Conservation (phyloP, 2,797 vertebrate species). For the Sebastes iracundus region DNA sequence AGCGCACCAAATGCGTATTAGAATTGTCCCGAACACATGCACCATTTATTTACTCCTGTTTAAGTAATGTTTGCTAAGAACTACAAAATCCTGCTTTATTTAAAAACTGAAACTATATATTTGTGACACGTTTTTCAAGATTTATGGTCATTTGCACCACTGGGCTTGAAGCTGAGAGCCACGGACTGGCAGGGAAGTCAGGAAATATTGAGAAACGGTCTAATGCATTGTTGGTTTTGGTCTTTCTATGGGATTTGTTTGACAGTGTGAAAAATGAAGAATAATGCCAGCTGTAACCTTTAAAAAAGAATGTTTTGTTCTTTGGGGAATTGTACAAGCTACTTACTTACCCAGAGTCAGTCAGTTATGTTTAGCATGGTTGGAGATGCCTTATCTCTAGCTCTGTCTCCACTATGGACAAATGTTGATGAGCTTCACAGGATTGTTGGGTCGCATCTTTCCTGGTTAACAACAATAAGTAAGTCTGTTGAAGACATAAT, state of each 20-base stretch:
- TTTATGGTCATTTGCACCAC: neutral
- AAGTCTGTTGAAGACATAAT: conserved; percentile 29
- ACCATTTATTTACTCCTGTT: neutral
- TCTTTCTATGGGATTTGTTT: neutral
- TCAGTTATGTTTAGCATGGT: neutral
- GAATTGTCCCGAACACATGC: neutral
- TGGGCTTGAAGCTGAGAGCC: neutral
- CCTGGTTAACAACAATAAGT: conserved; percentile 17
- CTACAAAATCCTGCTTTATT: neutral
- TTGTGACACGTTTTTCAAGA: neutral
- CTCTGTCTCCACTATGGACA: conserved; percentile 9
- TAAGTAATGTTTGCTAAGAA: neutral
- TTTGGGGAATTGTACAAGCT: neutral
- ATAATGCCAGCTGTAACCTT: neutral
- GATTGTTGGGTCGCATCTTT: conserved; percentile 12
- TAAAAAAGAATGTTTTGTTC: neutral
- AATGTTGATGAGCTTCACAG: conserved; percentile 41
- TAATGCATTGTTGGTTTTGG: neutral
- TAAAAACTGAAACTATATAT: neutral
- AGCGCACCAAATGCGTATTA: neutral
- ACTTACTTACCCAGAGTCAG: neutral
- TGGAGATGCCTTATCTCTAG: neutral
- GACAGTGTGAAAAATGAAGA: neutral
- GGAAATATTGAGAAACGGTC: neutral
- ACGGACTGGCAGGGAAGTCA: neutral